Conservation (phyloP, 2,797 vertebrate genomes). For the Pangasius mekongensis region DNA sequence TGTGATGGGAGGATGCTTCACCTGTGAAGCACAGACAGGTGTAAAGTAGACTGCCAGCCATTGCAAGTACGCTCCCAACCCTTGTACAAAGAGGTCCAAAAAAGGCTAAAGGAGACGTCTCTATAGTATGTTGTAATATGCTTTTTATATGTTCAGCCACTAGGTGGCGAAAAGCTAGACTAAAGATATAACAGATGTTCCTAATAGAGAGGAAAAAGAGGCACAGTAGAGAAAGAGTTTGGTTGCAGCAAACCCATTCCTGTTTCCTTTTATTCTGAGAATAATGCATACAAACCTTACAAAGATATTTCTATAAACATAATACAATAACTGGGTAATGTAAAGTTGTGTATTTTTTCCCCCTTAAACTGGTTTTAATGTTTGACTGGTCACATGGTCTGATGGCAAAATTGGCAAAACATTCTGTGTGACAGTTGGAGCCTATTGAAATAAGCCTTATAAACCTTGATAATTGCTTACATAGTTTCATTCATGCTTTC, state of each 20-base stretch:
- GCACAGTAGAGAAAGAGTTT: not conserved
- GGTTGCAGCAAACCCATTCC: not conserved
- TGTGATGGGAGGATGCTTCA: not conserved
- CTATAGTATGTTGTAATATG: not conserved
- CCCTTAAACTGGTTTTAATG: not conserved
- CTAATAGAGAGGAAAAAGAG: not conserved
- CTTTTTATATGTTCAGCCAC: conserved; percentile 2
- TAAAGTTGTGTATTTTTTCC: not conserved
- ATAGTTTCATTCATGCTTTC: not conserved
- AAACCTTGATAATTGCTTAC: not conserved
- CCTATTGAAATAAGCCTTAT: not conserved
- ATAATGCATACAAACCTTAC: not conserved
- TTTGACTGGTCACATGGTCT: not conserved
- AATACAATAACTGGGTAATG: not conserved
- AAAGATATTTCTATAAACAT: not conserved
- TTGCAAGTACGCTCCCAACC: not conserved
- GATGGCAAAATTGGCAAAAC: not conserved
- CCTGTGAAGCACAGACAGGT: not conserved
- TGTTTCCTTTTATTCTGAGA: not conserved
- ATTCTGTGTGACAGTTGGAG: not conserved
- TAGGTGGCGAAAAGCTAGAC: not conserved
- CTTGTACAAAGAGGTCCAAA: not conserved
- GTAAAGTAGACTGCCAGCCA: not conserved
- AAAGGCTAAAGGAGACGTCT: not conserved
- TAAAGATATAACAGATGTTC: not conserved